Evolutionary conservation across 1,140 invertebrate species (phyloP).

Genomic region (Nilaparvata lugens): DNA sequence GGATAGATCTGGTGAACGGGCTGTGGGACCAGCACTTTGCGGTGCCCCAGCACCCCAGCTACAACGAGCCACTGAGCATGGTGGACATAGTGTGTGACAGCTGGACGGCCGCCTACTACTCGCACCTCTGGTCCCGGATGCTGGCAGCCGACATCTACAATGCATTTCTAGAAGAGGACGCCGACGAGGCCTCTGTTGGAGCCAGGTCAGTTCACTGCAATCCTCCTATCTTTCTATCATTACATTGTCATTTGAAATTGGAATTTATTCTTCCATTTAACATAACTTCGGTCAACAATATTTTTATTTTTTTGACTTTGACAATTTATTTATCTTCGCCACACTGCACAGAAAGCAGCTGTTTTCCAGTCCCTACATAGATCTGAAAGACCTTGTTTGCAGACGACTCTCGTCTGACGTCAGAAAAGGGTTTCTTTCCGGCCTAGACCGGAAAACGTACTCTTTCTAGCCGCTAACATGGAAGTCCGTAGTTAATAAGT

Average conservation of each 20-base stretch:
- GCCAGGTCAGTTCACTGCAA: slow-evolving; percentile 27
- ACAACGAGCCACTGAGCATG: slow-evolving; percentile 72
- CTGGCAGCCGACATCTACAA: slow-evolving; percentile 82
- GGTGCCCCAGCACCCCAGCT: slow-evolving; percentile 60
- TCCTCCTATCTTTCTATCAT: neutral
- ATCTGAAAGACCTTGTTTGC: no score
- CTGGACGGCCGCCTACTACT: slow-evolving; percentile 61
- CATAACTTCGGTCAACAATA: neutral
- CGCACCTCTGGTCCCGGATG: slow-evolving; percentile 71
- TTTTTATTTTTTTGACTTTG: neutral
- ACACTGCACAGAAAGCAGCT: no score
- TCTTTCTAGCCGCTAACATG: no score
- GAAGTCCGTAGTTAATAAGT: no score
- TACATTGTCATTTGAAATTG: neutral
- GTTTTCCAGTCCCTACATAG: no score
- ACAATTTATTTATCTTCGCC: neutral
- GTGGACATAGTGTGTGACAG: slow-evolving; percentile 59
- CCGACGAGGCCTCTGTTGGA: slow-evolving; percentile 29
- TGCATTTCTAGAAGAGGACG: slow-evolving; percentile 62
- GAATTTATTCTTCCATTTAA: neutral
- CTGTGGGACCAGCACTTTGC: slow-evolving; percentile 70
- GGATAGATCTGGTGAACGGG: slow-evolving; percentile 62
- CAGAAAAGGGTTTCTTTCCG: no score
- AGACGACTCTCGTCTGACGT: no score
- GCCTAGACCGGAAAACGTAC: no score